phyloP scores from a whole-genome alignment of 2,888 invertebrate species.

The Belgica antarctica region DNA sequence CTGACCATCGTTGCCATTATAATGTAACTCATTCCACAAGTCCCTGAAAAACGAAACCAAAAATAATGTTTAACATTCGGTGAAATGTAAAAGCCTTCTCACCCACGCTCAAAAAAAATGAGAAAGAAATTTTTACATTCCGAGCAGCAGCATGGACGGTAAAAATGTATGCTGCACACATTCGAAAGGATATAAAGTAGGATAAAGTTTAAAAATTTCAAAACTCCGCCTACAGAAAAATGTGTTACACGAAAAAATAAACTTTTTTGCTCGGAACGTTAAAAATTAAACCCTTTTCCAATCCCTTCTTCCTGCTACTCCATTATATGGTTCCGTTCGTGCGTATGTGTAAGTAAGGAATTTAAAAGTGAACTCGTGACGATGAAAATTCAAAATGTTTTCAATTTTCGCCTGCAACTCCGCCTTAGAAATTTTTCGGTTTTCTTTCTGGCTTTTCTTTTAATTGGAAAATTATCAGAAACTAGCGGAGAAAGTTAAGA shows the following conservation, averaged over 20 bases:
- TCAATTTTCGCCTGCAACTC: constrained; percentile 15
- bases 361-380: background rate
- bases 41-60: constrained; percentile 31
- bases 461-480: no score
- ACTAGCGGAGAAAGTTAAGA: background rate
- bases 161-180: background rate
- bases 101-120: no score
- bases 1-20: background rate
- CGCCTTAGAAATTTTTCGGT: constrained; percentile 39
- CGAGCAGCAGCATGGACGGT: no score
- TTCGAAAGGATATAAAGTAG: background rate
- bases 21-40: background rate
- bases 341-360: background rate
- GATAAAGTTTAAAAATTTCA: constrained; percentile 21
- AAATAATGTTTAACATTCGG: constrained; percentile 43
- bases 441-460: no score
- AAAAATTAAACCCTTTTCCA: constrained; percentile 8
- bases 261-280: constrained; percentile 3
- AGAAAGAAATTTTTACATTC: constrained; percentile 36
- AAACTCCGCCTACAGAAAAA: constrained; percentile 43
- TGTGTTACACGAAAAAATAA: constrained; percentile 16
- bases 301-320: background rate
- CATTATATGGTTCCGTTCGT: background rate
- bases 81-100: constrained; percentile 30
- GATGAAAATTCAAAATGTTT: constrained; percentile 23